Base-by-base conservation (phyloP, 2,113 vertebrate species). In the Crotalus viridis region DNA sequence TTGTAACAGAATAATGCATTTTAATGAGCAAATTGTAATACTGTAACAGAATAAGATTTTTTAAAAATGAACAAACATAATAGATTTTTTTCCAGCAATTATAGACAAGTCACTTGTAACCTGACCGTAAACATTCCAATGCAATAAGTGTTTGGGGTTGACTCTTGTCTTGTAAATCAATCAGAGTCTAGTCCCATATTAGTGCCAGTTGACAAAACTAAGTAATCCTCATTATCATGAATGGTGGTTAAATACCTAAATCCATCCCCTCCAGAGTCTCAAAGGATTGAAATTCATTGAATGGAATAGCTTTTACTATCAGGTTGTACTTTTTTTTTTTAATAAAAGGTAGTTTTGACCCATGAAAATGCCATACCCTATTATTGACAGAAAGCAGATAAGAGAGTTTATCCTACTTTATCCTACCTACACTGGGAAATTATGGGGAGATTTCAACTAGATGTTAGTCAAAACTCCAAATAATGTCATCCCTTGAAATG, bases 241-340 rank as follows among this genome's bases (percentile, higher is more conserved):
- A 61, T 28, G 93, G 19, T n/a, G 74, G 81, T 95, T 94, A 96
- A 95, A 24, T 19, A 91, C 17, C 52, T 59, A 95, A 92, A 92
- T 0, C 0, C 94, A 52, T 93, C 93, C 91, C 85, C 89, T 17
- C 46, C 28, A 93, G 17, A 90, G 91, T 90, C 64, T 92, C 57
- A 89, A 56, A 91, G 24, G 13, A 85, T 28, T 85, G 90, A 95
- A 88, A 95, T 33, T 93, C 21, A 90, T 81, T 95, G 69, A 39
- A 19, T 88, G 93, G 94, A 92, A 92, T 43, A 54, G 12, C 54
- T 92, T 93, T 4, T 85, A 91, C 17, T 87, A 93, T 85, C 64
- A 89, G 86, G 19, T 85, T 92, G 61, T 92, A 46, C 86, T 90
- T 57, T 74, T 57, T 57, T 85, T 52, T 48, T n/a, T 26, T 13